Base-by-base conservation (phyloP, 2,113 vertebrate species). In the Ariopsis seemanni region DNA sequence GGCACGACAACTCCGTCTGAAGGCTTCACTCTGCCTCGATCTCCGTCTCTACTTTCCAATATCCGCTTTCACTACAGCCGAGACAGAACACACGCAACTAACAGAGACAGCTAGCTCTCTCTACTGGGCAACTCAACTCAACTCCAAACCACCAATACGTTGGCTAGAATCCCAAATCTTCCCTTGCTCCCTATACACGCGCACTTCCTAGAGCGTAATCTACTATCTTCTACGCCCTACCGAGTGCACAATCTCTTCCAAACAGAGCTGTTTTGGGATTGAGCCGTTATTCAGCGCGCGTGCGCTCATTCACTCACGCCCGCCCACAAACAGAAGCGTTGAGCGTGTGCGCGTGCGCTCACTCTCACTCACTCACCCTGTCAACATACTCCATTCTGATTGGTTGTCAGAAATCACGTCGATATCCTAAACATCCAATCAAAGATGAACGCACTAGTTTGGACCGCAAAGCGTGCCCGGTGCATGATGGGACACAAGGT, bases 241-340 rank as follows among this genome's bases (percentile, higher is more conserved):
- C 5, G 62, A 85, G 84, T 60, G 55, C 18, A 8, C 0, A 57
- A 5, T 22, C 50, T 7, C 3, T 10, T 25, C 48, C 9, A 30
- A 42, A 5, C 4, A 1, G 48, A 30, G 50, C 18, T 34, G 48
- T 34, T 71, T 84, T 65, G n/a, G 52, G 8, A 71, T 6, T 20
- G 86, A 80, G 91, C 92, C 92, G 91, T 91, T 92, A 91, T 81
- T 85, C 25, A 72, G 71, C 89, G 90, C 89, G 42, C 42, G 42
- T 42, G 42, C 42, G 42, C 42, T 42, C 42, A 42, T 42, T 42
- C 42, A 42, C 42, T 1, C 87, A 89, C 91, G 22, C 91, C 92
- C 91, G 22, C 91, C 92, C 87, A 88, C 82, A 71, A 30, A 5
- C 67, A 92, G 34, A 67, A 84, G 87, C 42, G 3, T 4, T 42